Base-by-base conservation (phyloP, 2,888 invertebrate genomes). In the Epistrophella euchroma region DNA sequence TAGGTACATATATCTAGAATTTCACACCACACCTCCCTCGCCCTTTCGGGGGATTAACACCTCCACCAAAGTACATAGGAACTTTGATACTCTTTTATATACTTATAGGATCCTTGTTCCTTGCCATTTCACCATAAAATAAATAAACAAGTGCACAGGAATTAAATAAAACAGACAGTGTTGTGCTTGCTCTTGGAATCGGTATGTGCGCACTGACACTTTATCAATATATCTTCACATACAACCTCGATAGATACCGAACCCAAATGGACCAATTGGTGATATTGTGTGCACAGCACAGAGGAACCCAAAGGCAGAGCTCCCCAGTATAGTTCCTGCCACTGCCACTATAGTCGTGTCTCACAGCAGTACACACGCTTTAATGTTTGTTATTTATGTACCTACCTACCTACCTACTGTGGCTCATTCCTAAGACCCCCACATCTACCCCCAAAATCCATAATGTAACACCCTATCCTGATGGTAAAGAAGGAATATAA, bases 181-280 rank as follows among this genome's bases (percentile, higher is more conserved):
- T 75, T 81, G 79, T 71, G 32, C 70, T 71, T 80, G 52, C 37
- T 77, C 58, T 56, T 66, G 35, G 73, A 82, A 64, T 77, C 66
- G 82, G 86, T 86, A 86, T 86, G 82, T 86, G 86, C 86, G 86
- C 86, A 86, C 86, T 86, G 86, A 86, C 86, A 86, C 86, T 82
- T 86, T 86, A 86, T 86, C 86, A 86, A 86, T 86, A 86, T 81
- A 86, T 81, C 74, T 86, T 77, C 74, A 82, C 62, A 86, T 74
- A 82, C 71, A 86, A 71, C 64, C 73, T 52, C 77, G 70, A 86
- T 78, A 86, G 82, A 82, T 82, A 82, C 82, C 58, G 86, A 86
- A 86, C 77, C 77, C 70, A 82, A 86, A 86, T 82, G 86, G 86
- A 86, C 86, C 86, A 86, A 86, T 86, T 86, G 86, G 74, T 82